These are phyloP conservation scores for Probosciger aterrimus DNA, from an alignment of 2,113 vertebrate genomes.

Conservation along the genomic window DNA sequence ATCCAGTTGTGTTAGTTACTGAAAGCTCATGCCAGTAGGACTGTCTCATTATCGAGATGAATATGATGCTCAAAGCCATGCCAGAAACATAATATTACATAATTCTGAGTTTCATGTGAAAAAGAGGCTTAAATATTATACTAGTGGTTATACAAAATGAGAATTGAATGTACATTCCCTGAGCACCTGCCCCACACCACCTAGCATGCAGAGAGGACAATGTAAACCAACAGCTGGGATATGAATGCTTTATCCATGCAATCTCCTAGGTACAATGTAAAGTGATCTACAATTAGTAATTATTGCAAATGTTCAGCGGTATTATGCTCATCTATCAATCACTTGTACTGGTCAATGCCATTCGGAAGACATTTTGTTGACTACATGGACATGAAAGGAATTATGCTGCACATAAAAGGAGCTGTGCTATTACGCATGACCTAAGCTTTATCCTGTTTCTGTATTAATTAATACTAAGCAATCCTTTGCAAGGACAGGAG, in stretches of 20 bases:
- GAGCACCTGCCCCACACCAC: neutral
- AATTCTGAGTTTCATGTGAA: neutral
- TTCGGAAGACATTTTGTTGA: neutral
- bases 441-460: neutral
- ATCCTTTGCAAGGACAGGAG: neutral
- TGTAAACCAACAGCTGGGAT: neutral
- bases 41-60: neutral
- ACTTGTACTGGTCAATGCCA: neutral
- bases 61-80: neutral
- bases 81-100: neutral
- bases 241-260: neutral
- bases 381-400: neutral
- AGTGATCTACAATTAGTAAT: neutral
- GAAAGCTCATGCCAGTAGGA: neutral
- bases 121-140: neutral
- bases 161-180: neutral
- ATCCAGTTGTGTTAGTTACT: neutral
- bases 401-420: neutral
- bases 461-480: constrained; percentile 12
- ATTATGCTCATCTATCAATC: neutral
- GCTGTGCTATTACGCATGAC: neutral
- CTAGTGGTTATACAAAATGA: neutral
- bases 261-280: neutral
- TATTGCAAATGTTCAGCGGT: neutral
- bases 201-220: neutral